These are phyloP conservation scores for Bacillus rossius DNA, from an alignment of 1,140 invertebrate genomes.

Conservation along the genomic window DNA sequence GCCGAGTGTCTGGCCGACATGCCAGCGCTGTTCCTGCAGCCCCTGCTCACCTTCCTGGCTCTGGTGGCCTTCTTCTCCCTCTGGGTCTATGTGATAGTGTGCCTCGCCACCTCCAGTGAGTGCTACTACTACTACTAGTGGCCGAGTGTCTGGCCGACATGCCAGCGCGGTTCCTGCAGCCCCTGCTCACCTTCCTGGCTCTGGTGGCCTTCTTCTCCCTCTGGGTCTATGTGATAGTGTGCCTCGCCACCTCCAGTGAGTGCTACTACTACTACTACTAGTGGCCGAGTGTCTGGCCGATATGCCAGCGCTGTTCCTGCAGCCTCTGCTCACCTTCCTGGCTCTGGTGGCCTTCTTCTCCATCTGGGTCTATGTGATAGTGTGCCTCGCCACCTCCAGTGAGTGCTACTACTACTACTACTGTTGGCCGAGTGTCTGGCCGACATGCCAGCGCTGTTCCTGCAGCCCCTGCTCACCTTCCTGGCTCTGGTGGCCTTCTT, in stretches of 20 bases:
- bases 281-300: too few species aligned
- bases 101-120: slow-evolving; percentile 65
- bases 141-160: too few species aligned
- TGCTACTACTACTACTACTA: too few species aligned
- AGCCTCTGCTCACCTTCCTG: slow-evolving; percentile 81
- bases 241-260: slow-evolving; percentile 65
- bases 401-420: too few species aligned
- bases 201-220: slow-evolving; percentile 74
- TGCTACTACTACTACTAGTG: too few species aligned
- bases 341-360: slow-evolving; percentile 71
- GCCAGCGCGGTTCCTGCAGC: slow-evolving; percentile 82
- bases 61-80: slow-evolving; percentile 74
- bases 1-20: too few species aligned
- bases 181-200: slow-evolving; percentile 76
- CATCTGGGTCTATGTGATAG: slow-evolving; percentile 79
- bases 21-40: slow-evolving; percentile 82
- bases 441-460: slow-evolving; percentile 75
- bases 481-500: slow-evolving; percentile 71
- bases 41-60: slow-evolving; percentile 76
- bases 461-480: slow-evolving; percentile 86
- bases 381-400: slow-evolving; percentile 64
- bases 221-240: slow-evolving; percentile 76
- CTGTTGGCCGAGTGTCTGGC: too few species aligned
- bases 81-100: slow-evolving; percentile 76
- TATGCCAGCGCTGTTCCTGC: slow-evolving; percentile 79